Conservation (phyloP, 1,140 invertebrate genomes). For the Bombus ignitus region DNA sequence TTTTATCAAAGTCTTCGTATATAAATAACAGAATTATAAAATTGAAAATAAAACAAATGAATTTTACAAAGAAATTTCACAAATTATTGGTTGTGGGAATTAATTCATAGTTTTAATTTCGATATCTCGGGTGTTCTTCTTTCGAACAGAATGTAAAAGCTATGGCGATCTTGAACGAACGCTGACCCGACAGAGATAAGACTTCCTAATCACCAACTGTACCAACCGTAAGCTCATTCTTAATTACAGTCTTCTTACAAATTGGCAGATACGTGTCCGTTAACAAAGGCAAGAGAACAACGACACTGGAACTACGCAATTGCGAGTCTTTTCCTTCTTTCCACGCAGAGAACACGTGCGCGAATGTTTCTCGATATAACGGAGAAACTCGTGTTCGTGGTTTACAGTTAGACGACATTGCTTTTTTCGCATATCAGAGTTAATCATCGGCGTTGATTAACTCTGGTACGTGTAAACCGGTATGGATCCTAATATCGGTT, state of each 20-base stretch:
- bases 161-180: background rate
- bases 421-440: background rate
- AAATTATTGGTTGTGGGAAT: no score
- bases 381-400: slow-evolving; percentile 2
- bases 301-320: background rate
- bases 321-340: background rate
- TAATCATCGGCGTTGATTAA: slow-evolving; percentile 10
- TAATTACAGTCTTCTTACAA: background rate
- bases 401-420: slow-evolving; percentile 16
- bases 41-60: no score
- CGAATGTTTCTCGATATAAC: background rate
- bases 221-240: background rate
- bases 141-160: background rate
- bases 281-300: background rate
- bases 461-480: background rate
- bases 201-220: background rate
- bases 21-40: no score
- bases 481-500: background rate
- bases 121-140: background rate
- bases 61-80: no score
- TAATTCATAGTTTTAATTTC: background rate
- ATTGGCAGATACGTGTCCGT: background rate
- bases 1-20: no score
- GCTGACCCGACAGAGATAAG: background rate
- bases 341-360: background rate